Base-by-base conservation (phyloP, 2,797 vertebrate genomes). In the Natrix natrix region DNA sequence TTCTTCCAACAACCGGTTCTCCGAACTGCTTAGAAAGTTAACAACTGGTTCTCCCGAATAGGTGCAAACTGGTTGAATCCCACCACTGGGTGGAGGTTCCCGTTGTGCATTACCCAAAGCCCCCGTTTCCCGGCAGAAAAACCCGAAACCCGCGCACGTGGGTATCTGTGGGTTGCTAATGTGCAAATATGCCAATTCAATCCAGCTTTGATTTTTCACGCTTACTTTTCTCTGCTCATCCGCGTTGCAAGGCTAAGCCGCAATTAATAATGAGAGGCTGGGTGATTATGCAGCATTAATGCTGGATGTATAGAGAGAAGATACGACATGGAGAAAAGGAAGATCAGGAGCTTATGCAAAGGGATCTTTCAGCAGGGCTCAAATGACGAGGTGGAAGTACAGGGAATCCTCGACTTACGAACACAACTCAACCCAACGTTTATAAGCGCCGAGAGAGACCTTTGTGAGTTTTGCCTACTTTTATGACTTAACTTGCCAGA, bases 241-340 rank as follows among this genome's bases (percentile, higher is more conserved):
- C 48, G 48, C 48, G 43, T 48, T 96, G 95, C 95, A 94, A 43
- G 43, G 43, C 43, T 97, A 97, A 97, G 95, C 96, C 95, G 92
- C 94, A 97, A 98, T 97, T 98, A 97, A 98, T 97, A 97, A 94
- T 97, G 96, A 97, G 95, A 97, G 96, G 95, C 93, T 96, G 94
- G 90, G 89, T 97, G 96, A 97, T 97, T 97, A 96, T 95, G 87
- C 88, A 93, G 93, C 88, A 96, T 97, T 97, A 96, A 60, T 92
- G 92, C 94, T 94, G 93, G 96, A 97, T 69, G 94, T 96, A 96
- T 95, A 63, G 69, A 43, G 63, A n/a, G 12, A 69, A n/a, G 1
- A 69, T 93, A 95, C 93, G 94, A 93, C 89, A 91, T 95, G 57
- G 89, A 26, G 43, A 20, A 12, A 26, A 11, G 14, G 14, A 93